phyloP scores from a whole-genome alignment of 2,888 invertebrate species.

The Lypha dubia region DNA sequence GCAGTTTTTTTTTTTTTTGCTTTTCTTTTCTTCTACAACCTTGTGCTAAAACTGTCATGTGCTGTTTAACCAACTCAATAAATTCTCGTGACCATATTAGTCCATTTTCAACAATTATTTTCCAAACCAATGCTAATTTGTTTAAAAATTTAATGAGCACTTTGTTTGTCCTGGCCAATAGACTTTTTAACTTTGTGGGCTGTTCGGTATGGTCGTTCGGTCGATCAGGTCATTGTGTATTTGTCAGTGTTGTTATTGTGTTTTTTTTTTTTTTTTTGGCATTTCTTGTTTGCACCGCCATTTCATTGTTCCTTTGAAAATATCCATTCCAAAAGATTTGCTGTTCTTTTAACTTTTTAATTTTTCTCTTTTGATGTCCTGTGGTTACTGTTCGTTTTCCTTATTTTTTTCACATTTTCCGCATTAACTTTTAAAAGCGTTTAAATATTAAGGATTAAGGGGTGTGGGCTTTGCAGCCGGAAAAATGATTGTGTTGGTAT shows the following conservation, averaged over 20 bases:
- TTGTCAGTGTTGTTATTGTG: neutral
- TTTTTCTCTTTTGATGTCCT: conserved; percentile 62
- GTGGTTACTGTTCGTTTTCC: conserved; percentile 16
- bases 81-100: conserved; percentile 22
- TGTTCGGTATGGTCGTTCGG: conserved; percentile 29
- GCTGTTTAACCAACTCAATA: neutral
- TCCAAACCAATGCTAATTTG: conserved; percentile 52
- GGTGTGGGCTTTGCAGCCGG: neutral
- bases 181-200: conserved; percentile 56
- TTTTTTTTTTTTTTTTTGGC: neutral
- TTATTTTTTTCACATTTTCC: conserved; percentile 9
- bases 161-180: conserved; percentile 24
- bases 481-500: neutral
- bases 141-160: conserved; percentile 54
- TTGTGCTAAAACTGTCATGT: neutral
- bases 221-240: conserved; percentile 52
- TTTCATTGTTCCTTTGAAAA: conserved; percentile 55
- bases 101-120: conserved; percentile 38
- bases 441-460: conserved; percentile 9
- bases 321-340: conserved; percentile 37
- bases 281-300: conserved; percentile 48
- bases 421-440: conserved; percentile 34
- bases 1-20: neutral
- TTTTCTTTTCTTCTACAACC: neutral
- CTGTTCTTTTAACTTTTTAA: conserved; percentile 48